Percentiles rank a stretch among this genome's conserved stretches.
These are phyloP conservation scores for Channa maculata DNA, from an alignment of 2,113 vertebrate genomes.

Conservation along the genomic window DNA sequence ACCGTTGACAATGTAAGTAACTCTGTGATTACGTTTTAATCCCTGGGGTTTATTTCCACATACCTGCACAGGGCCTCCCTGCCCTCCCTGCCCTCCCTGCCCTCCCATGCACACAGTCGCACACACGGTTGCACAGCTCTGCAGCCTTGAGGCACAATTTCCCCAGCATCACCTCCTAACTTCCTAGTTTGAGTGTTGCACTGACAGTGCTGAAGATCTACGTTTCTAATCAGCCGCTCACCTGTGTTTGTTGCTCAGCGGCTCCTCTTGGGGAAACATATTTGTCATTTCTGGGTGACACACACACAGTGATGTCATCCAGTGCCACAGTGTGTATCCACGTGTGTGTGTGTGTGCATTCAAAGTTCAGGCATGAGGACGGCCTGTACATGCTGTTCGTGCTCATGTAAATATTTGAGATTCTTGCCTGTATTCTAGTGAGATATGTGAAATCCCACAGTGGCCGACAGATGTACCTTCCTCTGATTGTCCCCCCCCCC, in stretches of 20 bases:
- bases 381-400: not conserved
- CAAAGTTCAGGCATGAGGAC: not conserved
- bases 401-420: constrained; percentile 11
- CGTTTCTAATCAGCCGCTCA: not conserved
- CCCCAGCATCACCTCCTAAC: not conserved
- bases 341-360: not conserved
- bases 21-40: not conserved
- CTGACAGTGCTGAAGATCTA: not conserved
- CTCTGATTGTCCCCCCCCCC: not conserved
- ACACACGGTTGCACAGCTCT: not conserved
- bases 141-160: not conserved
- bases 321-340: not conserved
- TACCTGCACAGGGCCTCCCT: not conserved
- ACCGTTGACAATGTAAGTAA: constrained; percentile 78
- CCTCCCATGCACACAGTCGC: not conserved
- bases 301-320: constrained; percentile 3
- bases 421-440: not conserved
- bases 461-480: not conserved
- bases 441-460: constrained; percentile 11
- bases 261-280: constrained; percentile 29
- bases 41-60: not conserved
- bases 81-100: too few relatives aligned
- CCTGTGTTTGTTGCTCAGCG: not conserved
- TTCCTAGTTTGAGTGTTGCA: not conserved
- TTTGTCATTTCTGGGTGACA: constrained; percentile 45